phyloP scores from a whole-genome alignment of 2,888 invertebrate genomes.

The Nemurella pictetii region DNA sequence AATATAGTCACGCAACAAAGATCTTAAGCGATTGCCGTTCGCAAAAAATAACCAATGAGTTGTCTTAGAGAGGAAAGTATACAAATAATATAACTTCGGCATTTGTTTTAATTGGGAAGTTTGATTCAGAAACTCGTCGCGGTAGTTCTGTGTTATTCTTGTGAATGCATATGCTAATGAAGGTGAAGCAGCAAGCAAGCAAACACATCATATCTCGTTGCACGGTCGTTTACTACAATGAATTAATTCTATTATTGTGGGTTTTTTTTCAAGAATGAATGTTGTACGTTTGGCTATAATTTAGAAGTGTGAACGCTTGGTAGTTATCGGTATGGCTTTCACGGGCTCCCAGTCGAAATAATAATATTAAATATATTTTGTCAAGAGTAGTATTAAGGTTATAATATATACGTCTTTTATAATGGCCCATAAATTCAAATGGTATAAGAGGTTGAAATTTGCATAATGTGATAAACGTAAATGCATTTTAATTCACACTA shows the following conservation, averaged over 20 bases:
- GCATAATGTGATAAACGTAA: conserved; percentile 21
- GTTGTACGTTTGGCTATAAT: background rate
- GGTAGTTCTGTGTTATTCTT: background rate
- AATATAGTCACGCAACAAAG: background rate
- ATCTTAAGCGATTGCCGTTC: background rate
- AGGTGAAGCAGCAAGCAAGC: too few species aligned
- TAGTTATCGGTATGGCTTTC: background rate
- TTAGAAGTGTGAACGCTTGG: background rate
- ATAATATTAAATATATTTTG: conserved; percentile 8
- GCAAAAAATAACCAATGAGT: background rate
- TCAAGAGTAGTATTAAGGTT: conserved; percentile 1
- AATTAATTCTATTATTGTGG: background rate
- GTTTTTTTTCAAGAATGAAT: background rate
- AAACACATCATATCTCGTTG: background rate
- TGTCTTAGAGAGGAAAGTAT: background rate
- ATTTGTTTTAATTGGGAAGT: background rate
- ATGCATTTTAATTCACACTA: background rate
- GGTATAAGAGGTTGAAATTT: conserved; percentile 2
- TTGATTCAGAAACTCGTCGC: background rate
- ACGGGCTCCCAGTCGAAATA: background rate
- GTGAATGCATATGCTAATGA: background rate
- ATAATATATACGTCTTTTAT: too few species aligned
- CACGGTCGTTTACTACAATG: background rate
- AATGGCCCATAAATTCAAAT: conserved; percentile 24
- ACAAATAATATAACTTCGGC: background rate